phyloP scores from a whole-genome alignment of 1,140 invertebrate genomes.

The Diachasmimorpha longicaudata region DNA sequence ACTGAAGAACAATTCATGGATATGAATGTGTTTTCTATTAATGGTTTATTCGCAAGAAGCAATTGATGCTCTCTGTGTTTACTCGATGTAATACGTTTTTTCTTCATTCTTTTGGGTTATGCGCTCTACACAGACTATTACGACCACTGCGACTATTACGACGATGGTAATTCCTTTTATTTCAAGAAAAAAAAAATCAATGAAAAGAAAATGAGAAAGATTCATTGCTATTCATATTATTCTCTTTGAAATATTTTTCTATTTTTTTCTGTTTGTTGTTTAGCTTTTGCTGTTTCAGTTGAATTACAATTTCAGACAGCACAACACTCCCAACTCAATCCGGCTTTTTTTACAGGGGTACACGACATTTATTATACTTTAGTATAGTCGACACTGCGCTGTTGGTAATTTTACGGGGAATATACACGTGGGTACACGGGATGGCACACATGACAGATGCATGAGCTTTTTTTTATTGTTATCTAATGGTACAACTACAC shows the following conservation, averaged over 20 bases:
- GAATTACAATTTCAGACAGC: not conserved
- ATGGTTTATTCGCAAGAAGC: slow-evolving; percentile 38
- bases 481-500: not conserved
- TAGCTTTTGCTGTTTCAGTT: slow-evolving; percentile 16
- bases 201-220: not conserved
- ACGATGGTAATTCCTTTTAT: slow-evolving; percentile 59
- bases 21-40: slow-evolving; percentile 49
- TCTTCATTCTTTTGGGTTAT: slow-evolving; percentile 61
- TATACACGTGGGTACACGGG: not conserved
- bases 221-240: slow-evolving; percentile 2
- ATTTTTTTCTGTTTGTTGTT: slow-evolving; percentile 9
- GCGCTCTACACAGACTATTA: slow-evolving; percentile 62
- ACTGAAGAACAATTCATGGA: not conserved
- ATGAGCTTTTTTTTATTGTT: not conserved
- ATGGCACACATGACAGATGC: slow-evolving; percentile 24
- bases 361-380: not conserved
- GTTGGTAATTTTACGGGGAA: not conserved
- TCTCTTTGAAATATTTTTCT: slow-evolving; percentile 4
- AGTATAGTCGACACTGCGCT: not conserved
- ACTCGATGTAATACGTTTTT: slow-evolving; percentile 58
- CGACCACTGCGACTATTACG: slow-evolving; percentile 64
- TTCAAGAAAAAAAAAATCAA: slow-evolving; percentile 42
- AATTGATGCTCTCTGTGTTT: slow-evolving; percentile 46
- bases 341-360: not conserved
- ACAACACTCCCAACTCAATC: not conserved